Percentiles rank a stretch among this genome's conserved stretches.
These are phyloP conservation scores for Propithecus deckenii DNA, from an alignment of 2,797 vertebrate species.

Conservation along the genomic window DNA sequence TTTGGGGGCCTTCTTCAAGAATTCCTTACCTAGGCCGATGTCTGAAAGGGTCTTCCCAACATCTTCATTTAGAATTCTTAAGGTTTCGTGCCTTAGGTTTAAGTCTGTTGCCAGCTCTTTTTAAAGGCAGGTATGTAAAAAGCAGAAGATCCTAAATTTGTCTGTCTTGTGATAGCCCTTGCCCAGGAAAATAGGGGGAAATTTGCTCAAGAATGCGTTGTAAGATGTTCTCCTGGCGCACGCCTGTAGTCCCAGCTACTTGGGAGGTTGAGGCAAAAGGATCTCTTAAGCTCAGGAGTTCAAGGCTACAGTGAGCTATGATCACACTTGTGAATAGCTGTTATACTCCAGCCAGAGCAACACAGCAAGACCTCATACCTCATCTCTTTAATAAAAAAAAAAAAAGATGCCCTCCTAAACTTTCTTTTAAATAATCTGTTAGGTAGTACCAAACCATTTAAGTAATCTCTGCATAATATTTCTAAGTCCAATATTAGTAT, in stretches of 20 bases:
- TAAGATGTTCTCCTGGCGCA: neutral
- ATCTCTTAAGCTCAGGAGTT: neutral
- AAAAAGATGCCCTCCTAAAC: neutral
- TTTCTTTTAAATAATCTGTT: neutral
- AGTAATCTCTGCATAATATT: neutral
- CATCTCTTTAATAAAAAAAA: neutral
- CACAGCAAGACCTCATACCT: neutral
- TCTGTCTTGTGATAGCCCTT: neutral
- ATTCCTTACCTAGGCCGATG: too few relatives aligned
- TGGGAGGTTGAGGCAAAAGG: neutral
- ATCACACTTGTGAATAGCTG: neutral
- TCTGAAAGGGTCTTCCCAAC: too few relatives aligned
- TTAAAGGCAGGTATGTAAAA: constrained; percentile 48
- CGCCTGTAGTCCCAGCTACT: neutral
- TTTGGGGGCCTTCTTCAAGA: too few relatives aligned
- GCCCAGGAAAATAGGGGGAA: neutral
- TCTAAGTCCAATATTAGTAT: neutral
- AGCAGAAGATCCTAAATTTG: constrained; percentile 6
- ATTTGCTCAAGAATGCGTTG: neutral
- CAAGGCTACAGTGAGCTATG: neutral
- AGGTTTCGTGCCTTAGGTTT: too few relatives aligned
- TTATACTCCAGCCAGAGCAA: neutral
- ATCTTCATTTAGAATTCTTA: too few relatives aligned
- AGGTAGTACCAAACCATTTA: neutral
- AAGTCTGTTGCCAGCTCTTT: neutral